phyloP scores from a whole-genome alignment of 2,888 invertebrate species.

The Acrobasis repandana region DNA sequence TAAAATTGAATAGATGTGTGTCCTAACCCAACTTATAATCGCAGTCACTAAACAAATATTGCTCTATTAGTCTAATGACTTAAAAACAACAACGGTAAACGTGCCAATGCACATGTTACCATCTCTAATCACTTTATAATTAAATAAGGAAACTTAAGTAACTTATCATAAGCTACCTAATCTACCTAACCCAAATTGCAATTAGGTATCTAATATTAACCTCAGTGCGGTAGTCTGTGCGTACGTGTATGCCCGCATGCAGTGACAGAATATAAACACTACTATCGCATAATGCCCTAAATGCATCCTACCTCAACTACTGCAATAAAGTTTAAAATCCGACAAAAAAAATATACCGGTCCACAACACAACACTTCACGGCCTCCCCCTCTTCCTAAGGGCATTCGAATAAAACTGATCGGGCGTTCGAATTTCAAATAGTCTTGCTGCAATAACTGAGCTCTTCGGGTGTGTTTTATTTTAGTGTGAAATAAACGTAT shows the following conservation, averaged over 20 bases:
- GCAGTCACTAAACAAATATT: neutral
- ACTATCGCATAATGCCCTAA: slow-evolving; percentile 39
- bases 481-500: slow-evolving; percentile 26
- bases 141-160: slow-evolving; percentile 44
- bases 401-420: slow-evolving; percentile 61
- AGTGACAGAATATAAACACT: slow-evolving; percentile 1
- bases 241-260: slow-evolving; percentile 56
- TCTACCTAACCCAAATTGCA: slow-evolving; percentile 57
- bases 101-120: slow-evolving; percentile 31
- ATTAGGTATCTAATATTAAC: slow-evolving; percentile 33
- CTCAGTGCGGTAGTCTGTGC: slow-evolving; percentile 29
- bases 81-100: slow-evolving; percentile 26
- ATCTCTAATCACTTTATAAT: slow-evolving; percentile 29
- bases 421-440: slow-evolving; percentile 52
- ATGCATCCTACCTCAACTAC: slow-evolving; percentile 35
- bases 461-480: slow-evolving; percentile 32
- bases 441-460: slow-evolving; percentile 46
- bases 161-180: slow-evolving; percentile 36
- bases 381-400: slow-evolving; percentile 31
- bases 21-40: neutral
- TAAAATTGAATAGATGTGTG: neutral
- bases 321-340: slow-evolving; percentile 30
- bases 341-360: slow-evolving; percentile 36
- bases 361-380: slow-evolving; percentile 48
- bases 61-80: slow-evolving; percentile 6